Base-by-base conservation (phyloP, 1,140 invertebrate genomes). In the Eumeta japonica region DNA sequence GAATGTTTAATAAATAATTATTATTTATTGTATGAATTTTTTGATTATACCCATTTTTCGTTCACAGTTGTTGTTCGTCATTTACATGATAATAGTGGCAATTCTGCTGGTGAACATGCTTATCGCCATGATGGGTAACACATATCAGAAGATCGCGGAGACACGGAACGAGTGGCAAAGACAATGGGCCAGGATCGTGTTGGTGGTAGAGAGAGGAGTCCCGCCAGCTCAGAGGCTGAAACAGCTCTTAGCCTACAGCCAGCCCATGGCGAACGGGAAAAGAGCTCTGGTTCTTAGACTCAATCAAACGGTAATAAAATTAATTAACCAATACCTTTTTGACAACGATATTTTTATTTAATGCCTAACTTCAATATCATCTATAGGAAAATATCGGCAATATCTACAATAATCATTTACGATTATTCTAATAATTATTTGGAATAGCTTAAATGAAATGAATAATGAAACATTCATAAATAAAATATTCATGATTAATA, bases 51-150 rank as follows among this genome's bases (percentile, higher is more conserved):
- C 33, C 16, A 37, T 34, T 33, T 37, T 43, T 41, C 30, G 9
- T n/a, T 58, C 79, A 61, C 72, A 94, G 91, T 76, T 92, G 16
- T 74, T 96, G 13, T 98, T 97, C 73, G 87, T 97, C 10, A 76
- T 97, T 1, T 98, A 94, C 74, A 97, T 98, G 92, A 90, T 88
- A 34, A 90, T 98, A 53, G 95, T 98, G 13, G 91, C 92, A 1
- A 88, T 98, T 47, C 75, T 98, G 7, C 76, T 98, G 37, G 90
- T 99, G 10, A 98, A 99, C 80, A 94, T 99, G 92, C 79, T 99
- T 59, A 98, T 99, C 56, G 96, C 96, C 50, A 98, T 98, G 95
- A 98, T 99, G 95, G 96, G 95, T 1, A 97, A 98, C 64, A 98
- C 96, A 13, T 98, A 99, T 70, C 92, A 97, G 70, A 92, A 92